These are phyloP conservation scores for Gonatopus flavifemur DNA, from an alignment of 1,140 invertebrate species.

Conservation along the genomic window DNA sequence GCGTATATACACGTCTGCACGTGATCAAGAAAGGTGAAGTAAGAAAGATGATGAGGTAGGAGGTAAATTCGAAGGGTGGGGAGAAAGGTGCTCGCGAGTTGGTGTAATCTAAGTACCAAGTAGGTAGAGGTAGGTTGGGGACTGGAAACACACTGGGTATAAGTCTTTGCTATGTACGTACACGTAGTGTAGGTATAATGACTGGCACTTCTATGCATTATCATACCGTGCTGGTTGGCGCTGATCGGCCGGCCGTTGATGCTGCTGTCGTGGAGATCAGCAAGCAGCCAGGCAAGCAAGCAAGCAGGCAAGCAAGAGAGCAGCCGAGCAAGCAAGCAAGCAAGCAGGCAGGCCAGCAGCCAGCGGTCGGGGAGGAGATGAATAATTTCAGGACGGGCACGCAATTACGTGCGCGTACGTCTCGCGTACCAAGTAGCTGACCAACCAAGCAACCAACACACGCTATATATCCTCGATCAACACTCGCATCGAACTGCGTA, in stretches of 20 bases:
- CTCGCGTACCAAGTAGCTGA: constrained; percentile 57
- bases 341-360: no score
- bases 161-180: neutral
- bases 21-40: neutral
- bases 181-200: constrained; percentile 46
- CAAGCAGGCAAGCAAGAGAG: no score
- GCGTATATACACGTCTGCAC: no score
- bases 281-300: no score
- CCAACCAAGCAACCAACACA: constrained; percentile 28
- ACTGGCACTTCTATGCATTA: constrained; percentile 59
- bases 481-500: constrained; percentile 7
- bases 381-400: constrained; percentile 58
- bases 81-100: neutral
- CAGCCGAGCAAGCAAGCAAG: no score
- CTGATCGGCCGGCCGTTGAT: constrained; percentile 23
- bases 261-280: no score
- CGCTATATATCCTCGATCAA: constrained; percentile 5
- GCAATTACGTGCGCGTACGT: constrained; percentile 57
- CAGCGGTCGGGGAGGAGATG: constrained; percentile 48
- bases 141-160: constrained; percentile 32
- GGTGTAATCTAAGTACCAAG: no score
- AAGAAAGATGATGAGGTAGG: neutral
- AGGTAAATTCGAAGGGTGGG: no score
- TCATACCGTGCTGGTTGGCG: constrained; percentile 46
- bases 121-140: constrained; percentile 21